Evolutionary conservation across 37 sponge, comb jelly and placozoan genomes (phyloP), one percentile per base, ranked within the genome.

Genomic region (Dysidea cf. avara): DNA sequence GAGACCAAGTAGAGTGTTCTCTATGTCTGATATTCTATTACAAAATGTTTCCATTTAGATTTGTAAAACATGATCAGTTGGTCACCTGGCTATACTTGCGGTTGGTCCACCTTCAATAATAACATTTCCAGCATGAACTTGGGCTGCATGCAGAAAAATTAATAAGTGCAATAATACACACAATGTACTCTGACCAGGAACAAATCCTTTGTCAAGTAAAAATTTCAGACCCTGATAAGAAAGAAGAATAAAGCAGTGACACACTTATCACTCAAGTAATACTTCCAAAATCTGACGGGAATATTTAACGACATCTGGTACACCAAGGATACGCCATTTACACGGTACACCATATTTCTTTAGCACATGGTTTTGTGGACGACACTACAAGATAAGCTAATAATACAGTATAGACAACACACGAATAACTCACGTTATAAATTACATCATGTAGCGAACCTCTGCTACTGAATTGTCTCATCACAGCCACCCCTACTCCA

Each of bases 241-340:
- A 31, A 78, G 7, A 13, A 31, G 29, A 74, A 31, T 39, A 76
- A 76, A 13, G 11, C 6, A 16, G 46, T 25, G 11, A 6, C 7
- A 57, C 34, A 52, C 6, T 13, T 57, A 28, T 29, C 71, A 69
- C 4, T 53, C 25, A 33, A 59, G 3, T 18, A 5, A 43, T 9
- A 80, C 93, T 71, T 88, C 90, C 58, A 92, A 40, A n/a, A 92
- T 75, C 43, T 88, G 90, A 17, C 90, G 53, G 20, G 90, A 90
- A 84, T 81, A 92, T 28, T 50, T 77, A 13, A 29, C 18, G 35
- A 84, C 80, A 18, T 79, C 53, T 24, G 53, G 50, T 3, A 46
- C 36, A 16, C 34, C 29, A 4, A 87, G 67, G 34, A 39, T 31
- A 14, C 63, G 39, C 39, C 16, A 39, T 40, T 22, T 63, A 1